Conservation (phyloP, 2,113 vertebrate genomes). For the Neolamprologus sp. region DNA sequence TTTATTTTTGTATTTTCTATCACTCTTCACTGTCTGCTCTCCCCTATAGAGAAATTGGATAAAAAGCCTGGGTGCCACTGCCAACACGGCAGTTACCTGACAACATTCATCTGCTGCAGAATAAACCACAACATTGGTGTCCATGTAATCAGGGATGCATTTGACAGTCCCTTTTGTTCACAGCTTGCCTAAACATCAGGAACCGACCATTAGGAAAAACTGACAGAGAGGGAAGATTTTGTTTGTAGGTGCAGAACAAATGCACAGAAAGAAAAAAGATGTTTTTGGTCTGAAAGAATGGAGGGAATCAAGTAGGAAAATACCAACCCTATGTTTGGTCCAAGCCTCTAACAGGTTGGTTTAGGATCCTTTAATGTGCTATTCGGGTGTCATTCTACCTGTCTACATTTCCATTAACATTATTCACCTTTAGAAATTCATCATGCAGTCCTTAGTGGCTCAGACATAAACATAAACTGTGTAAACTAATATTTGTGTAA, state of each 20-base stretch:
- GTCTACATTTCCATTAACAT: fast-evolving
- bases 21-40: neutral
- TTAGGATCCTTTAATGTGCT: neutral
- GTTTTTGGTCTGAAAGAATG: neutral
- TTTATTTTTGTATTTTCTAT: neutral
- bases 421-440: neutral
- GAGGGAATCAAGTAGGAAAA: neutral
- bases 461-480: neutral
- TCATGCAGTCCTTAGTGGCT: neutral
- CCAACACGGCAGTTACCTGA: slow-evolving; percentile 1
- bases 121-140: neutral
- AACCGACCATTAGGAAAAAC: neutral
- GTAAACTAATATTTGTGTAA: neutral
- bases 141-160: neutral
- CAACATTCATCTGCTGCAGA: neutral
- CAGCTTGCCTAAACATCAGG: neutral
- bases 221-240: neutral
- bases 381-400: neutral
- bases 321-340: neutral
- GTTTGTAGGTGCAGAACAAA: neutral
- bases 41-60: neutral
- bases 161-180: slow-evolving; percentile 5
- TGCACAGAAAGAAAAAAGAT: neutral
- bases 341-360: neutral
- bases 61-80: neutral